Base-by-base conservation (phyloP, 2,113 vertebrate species). In the Ornithorhynchus anatinus region DNA sequence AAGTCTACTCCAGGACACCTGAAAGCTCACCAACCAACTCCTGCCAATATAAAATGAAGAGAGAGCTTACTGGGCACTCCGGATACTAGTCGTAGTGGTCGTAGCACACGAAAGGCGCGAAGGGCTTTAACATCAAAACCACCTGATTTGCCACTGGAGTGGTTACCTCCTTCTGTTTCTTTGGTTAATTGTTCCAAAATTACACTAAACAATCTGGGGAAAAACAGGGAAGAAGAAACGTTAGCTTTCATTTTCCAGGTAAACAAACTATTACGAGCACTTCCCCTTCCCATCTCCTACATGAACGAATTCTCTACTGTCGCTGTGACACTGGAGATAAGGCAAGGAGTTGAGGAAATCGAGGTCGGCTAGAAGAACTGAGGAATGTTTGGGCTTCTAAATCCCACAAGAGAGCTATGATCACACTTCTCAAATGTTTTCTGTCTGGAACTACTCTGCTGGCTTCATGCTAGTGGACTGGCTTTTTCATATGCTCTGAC, bases 91-190 rank as follows among this genome's bases (percentile, higher is more conserved):
- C 98, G 96, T 81, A 99, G 96, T 86, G 98, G 98, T 91, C 98
- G 94, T 90, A 99, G 80, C 88, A 99, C 98, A 92, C 98, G 96
- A 88, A 99, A 99, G 92, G 98, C 98, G 94, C 98, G 92, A 76
- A 99, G 96, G 90, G 98, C 98, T 95, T 99, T 99, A 86, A 99
- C 98, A 82, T 99, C 97, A 84, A 99, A 99, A 89, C 98, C 98
- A 82, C 97, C 97, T 51, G 96, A 90, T 89, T 99, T 99, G 52
- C 97, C 96, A 61, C 94, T 92, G 0, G 97, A 92, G 68, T 95
- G 94, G 84, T 88, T 86, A 70, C 39, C 94, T 64, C 70, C 84
- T 77, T 96, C 94, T 86, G 96, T 92, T 88, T 95, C 95, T 88
- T 97, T 98, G 97, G 98, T 98, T 95, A 99, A 91, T 94, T 98